Percentiles rank a stretch among this genome's conserved stretches.
Conservation (phyloP, 2,113 vertebrate genomes). For the Centropus bengalensis region DNA sequence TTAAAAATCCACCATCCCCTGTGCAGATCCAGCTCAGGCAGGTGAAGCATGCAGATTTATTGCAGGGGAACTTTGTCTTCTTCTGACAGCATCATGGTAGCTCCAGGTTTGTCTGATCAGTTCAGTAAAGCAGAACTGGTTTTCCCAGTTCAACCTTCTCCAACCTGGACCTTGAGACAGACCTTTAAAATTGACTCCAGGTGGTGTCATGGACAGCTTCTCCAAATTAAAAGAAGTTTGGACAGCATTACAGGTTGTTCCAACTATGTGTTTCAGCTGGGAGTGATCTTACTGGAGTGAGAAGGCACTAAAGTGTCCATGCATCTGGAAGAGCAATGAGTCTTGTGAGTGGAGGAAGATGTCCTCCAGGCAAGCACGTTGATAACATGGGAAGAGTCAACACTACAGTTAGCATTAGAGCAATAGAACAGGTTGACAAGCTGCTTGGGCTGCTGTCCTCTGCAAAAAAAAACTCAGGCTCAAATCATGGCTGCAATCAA, state of each 20-base stretch:
- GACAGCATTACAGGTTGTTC: neutral
- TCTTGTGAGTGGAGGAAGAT: neutral
- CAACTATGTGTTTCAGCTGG: neutral
- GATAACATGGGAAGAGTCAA: neutral
- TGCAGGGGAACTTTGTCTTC: neutral
- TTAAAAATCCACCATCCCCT: neutral
- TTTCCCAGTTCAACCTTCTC: neutral
- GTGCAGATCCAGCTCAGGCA: neutral
- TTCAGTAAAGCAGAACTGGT: neutral
- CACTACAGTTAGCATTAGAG: neutral
- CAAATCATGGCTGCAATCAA: neutral
- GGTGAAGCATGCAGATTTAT: neutral
- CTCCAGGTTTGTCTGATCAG: neutral
- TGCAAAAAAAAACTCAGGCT: neutral
- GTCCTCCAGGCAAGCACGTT: neutral
- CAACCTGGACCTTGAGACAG: neutral
- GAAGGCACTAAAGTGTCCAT: neutral
- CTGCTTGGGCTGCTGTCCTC: neutral
- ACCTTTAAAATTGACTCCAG: neutral
- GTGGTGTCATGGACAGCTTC: neutral
- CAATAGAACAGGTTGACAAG: neutral
- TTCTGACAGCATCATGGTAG: neutral
- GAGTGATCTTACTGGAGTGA: neutral
- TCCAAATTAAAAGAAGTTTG: neutral
- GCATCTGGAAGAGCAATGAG: neutral